phyloP scores from a whole-genome alignment of 2,797 vertebrate genomes.

The Anguilla pacifica region DNA sequence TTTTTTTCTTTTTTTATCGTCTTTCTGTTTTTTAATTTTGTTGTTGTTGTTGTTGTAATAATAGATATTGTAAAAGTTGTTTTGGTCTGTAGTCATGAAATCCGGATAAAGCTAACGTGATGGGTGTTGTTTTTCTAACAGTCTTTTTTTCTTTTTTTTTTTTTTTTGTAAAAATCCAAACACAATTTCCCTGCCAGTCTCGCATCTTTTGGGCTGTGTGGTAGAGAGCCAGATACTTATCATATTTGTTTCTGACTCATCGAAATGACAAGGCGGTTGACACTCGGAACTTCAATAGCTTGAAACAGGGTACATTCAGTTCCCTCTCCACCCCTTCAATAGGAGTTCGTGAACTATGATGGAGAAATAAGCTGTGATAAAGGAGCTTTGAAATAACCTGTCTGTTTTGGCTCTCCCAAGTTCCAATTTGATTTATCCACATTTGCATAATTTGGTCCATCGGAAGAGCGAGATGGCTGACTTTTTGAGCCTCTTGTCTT shows the following conservation, averaged over 20 bases:
- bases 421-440: constrained; percentile 35
- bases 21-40: too few relatives aligned
- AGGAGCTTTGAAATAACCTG: constrained; percentile 2
- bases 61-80: constrained; percentile 61
- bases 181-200: background rate
- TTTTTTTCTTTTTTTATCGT: constrained; percentile 16
- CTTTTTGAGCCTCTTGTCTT: constrained; percentile 12
- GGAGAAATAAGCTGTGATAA: background rate
- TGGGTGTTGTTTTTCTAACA: constrained; percentile 47
- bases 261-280: background rate
- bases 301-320: background rate
- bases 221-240: constrained; percentile 28
- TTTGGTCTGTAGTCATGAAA: constrained; percentile 58
- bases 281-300: constrained; percentile 8
- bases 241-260: background rate
- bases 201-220: background rate
- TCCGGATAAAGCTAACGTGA: constrained; percentile 51
- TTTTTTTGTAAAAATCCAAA: background rate
- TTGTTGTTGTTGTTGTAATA: constrained; percentile 51
- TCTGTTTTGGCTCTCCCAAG: constrained; percentile 22
- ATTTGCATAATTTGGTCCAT: constrained; percentile 37
- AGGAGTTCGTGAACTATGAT: background rate
- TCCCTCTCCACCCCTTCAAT: background rate
- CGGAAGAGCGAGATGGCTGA: background rate
- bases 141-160: constrained; percentile 49